Percentiles rank a stretch among this genome's conserved stretches.
Conservation (phyloP, 2,797 vertebrate genomes). For the Trichosurus vulpecula region DNA sequence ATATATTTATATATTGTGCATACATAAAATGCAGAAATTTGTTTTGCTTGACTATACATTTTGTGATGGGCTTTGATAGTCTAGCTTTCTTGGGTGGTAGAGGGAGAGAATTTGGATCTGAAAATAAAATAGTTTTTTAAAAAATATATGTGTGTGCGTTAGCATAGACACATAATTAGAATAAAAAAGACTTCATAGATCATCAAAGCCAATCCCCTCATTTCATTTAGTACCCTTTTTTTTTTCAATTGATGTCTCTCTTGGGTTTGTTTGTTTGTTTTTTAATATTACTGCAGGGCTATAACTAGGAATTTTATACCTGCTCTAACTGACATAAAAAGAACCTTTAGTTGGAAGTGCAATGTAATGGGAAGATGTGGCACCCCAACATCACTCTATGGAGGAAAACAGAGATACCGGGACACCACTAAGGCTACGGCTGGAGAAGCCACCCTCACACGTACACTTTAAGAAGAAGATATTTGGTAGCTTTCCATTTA, state of each 20-base stretch:
- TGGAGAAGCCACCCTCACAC: background rate
- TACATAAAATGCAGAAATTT: background rate
- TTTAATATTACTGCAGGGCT: background rate
- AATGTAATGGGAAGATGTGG: background rate
- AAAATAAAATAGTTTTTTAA: background rate
- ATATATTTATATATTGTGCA: background rate
- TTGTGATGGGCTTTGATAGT: background rate
- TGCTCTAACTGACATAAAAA: background rate
- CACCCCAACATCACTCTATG: background rate
- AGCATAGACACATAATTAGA: background rate
- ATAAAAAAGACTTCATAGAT: background rate
- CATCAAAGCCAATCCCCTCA: background rate
- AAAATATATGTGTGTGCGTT: background rate
- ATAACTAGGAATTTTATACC: background rate
- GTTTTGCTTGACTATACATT: background rate
- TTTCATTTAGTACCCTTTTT: background rate
- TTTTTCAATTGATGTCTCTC: too few relatives aligned
- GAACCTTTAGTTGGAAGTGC: background rate
- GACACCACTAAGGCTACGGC: background rate
- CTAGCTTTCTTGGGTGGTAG: background rate
- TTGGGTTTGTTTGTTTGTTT: too few relatives aligned
- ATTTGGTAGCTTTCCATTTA: background rate
- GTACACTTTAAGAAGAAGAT: background rate
- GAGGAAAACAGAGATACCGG: background rate
- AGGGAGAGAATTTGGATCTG: background rate